Percentiles rank a stretch among this genome's conserved stretches.
phyloP scores from a whole-genome alignment of 1,140 invertebrate species.

The Brevipalpus yothersi region DNA sequence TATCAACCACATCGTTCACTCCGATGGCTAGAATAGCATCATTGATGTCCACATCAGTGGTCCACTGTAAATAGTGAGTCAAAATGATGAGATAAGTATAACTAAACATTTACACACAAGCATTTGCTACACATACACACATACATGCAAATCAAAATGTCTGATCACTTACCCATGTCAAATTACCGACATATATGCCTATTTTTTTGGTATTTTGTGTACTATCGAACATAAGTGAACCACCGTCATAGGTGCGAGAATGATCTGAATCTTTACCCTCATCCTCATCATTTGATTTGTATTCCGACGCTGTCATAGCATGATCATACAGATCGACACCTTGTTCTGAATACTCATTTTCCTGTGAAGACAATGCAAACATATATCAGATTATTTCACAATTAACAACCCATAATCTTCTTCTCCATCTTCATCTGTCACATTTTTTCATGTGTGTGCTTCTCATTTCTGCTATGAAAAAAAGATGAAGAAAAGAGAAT shows the following conservation, averaged over 20 bases:
- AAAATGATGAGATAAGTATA: too few species aligned
- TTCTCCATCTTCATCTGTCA: too few species aligned
- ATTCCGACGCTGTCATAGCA: slow-evolving; percentile 53
- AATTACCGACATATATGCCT: slow-evolving; percentile 58
- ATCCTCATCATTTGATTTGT: slow-evolving; percentile 1
- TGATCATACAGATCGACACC: slow-evolving; percentile 71
- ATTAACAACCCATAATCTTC: background rate
- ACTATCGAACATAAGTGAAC: background rate
- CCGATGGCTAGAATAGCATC: slow-evolving; percentile 63
- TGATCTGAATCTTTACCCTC: slow-evolving; percentile 2
- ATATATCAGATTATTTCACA: slow-evolving; percentile 5
- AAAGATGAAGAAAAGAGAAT: background rate
- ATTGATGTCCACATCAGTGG: slow-evolving; percentile 82
- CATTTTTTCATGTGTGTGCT: background rate
- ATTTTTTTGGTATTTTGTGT: slow-evolving; percentile 4
- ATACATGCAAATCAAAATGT: background rate
- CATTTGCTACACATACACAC: background rate
- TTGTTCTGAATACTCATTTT: slow-evolving; percentile 18
- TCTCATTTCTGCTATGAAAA: background rate
- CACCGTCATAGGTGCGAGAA: slow-evolving; percentile 1
- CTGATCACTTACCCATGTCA: slow-evolving; percentile 36
- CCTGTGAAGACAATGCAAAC: slow-evolving; percentile 14
- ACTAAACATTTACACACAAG: slow-evolving; percentile 1
- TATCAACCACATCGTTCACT: slow-evolving; percentile 78
- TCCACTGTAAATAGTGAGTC: slow-evolving; percentile 48